Conservation (phyloP, 2,888 invertebrate genomes). For the Notodromas monacha region DNA sequence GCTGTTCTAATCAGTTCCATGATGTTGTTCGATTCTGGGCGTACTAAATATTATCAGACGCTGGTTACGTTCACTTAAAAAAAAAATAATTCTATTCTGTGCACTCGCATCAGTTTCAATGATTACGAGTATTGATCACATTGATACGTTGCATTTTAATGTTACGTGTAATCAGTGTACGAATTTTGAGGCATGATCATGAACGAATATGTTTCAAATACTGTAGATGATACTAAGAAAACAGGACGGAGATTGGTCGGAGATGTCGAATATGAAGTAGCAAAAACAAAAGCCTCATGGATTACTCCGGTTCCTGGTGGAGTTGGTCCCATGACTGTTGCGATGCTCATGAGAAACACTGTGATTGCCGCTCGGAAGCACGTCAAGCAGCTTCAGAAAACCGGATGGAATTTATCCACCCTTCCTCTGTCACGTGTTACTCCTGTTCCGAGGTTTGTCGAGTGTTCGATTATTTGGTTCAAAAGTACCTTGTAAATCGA, state of each 20-base stretch:
- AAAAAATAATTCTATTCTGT: too few species aligned
- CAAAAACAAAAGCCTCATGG: conserved; percentile 39
- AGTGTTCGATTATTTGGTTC: too few species aligned
- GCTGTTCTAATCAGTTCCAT: too few species aligned
- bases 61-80: too few species aligned
- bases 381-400: conserved; percentile 6
- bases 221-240: conserved; percentile 34
- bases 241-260: conserved; percentile 60
- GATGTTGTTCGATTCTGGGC: too few species aligned
- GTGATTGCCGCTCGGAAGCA: conserved; percentile 40
- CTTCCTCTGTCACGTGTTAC: conserved; percentile 21
- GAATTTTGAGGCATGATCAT: too few species aligned
- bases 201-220: conserved; percentile 5
- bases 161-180: too few species aligned
- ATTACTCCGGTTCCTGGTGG: conserved; percentile 89
- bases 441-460: not conserved
- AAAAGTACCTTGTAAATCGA: too few species aligned
- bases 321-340: conserved; percentile 91
- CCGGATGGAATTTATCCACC: conserved; percentile 31
- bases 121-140: too few species aligned
- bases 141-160: too few species aligned
- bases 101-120: too few species aligned
- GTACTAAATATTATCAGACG: too few species aligned
- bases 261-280: conserved; percentile 61
- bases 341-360: conserved; percentile 40